Evolutionary conservation across 2,113 vertebrate species (phyloP).

Genomic region (Sinocyclocheilus rhinocerous): DNA sequence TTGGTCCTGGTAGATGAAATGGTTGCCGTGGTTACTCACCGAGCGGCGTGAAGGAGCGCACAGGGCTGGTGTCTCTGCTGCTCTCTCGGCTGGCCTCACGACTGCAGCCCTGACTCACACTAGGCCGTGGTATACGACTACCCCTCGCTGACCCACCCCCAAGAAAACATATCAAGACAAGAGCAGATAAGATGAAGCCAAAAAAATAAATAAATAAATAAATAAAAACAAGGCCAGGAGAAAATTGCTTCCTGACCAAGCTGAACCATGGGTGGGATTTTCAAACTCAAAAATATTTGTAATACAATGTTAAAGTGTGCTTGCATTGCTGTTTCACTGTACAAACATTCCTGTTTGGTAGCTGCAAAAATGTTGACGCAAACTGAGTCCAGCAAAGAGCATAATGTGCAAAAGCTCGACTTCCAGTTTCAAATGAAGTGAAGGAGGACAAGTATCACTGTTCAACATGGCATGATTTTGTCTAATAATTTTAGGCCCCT

Average conservation of each 20-base stretch:
- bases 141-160: slow-evolving; percentile 84
- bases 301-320: background rate
- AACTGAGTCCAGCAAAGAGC: background rate
- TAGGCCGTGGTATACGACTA: slow-evolving; percentile 97
- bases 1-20: slow-evolving; percentile 42
- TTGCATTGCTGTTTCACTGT: background rate
- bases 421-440: background rate
- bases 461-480: slow-evolving; percentile 1
- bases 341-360: background rate
- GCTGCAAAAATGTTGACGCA: background rate
- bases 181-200: too few relatives aligned
- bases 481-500: background rate
- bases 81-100: slow-evolving; percentile 97
- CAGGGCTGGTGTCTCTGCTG: slow-evolving; percentile 96
- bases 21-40: slow-evolving; percentile 80
- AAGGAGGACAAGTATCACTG: background rate
- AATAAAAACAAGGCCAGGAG: slow-evolving; percentile 8
- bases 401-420: background rate
- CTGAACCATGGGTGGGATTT: slow-evolving; percentile 12
- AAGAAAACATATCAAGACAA: slow-evolving; percentile 63
- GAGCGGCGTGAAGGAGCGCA: slow-evolving; percentile 93
- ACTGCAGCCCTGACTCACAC: slow-evolving; percentile 99
- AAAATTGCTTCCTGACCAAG: background rate
- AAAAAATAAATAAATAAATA: too few relatives aligned
- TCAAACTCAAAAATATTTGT: background rate